Base-by-base conservation (phyloP, 2,113 vertebrate genomes). In the Hypomesus transpacificus region DNA sequence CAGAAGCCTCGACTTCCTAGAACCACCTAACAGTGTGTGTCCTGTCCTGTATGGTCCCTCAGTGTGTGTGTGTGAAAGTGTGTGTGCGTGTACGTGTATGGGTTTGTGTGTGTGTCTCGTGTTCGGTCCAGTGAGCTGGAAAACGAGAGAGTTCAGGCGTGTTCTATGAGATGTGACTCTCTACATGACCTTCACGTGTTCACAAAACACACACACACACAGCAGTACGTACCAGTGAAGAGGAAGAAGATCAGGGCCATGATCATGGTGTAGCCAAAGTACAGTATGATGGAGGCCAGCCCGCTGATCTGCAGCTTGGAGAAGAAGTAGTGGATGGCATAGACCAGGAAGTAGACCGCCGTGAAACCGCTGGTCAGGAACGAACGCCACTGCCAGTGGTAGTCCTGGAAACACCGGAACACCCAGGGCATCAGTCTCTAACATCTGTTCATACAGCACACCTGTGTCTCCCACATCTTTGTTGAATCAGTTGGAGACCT, bases 321-420 rank as follows among this genome's bases (percentile, higher is more conserved):
- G 80, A 96, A 95, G 78, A 97, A 98, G 86, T 96, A 98, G 68
- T 97, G 96, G 71, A 98, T 80, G 68, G 95, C 95, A 61, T 98
- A 98, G 63, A 96, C 92, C 75, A 97, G 86, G 89, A 98, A 96
- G 76, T 98, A 98, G 22, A 94, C 92, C 0, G 96, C 95, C 34
- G 96, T 97, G 84, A 98, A 97, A 34, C 95, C 95, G 16, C 96
- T 98, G n/a, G 96, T 98, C 39, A 98, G 94, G 87, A 98, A 98
- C 1, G 96, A 96, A 5, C 96, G 94, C 96, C 96, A 97, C 74
- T 96, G 95, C 96, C 96, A 98, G 57, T 97, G 95, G 72, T 97
- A 98, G 82, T 98, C 95, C 96, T 98, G 75, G 21, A 74, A 16
- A n/a, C 50, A 14, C 57, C 62, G 20, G 26, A 51, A 26, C 17